Conservation (phyloP, 2,113 vertebrate species). For the Thermophis baileyi region DNA sequence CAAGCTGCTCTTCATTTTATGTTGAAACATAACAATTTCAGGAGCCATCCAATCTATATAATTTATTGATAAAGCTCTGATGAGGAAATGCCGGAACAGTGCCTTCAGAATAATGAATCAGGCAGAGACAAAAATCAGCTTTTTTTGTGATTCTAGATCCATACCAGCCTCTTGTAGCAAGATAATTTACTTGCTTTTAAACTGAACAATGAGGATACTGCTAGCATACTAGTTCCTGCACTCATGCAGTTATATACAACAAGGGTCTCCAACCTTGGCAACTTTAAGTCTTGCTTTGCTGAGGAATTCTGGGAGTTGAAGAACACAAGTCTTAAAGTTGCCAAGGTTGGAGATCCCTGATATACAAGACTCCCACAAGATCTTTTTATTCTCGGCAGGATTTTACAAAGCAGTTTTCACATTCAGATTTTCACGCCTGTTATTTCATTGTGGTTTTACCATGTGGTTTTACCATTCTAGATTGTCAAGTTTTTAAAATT, state of each 20-base stretch:
- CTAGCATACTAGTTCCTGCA: neutral
- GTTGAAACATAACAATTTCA: neutral
- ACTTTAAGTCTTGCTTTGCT: no score
- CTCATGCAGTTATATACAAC: neutral
- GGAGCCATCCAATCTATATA: neutral
- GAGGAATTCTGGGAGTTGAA: no score
- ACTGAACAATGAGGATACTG: slow-evolving; percentile 2
- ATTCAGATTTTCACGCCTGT: neutral
- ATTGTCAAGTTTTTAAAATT: neutral
- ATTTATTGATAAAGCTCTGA: neutral
- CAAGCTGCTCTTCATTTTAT: neutral
- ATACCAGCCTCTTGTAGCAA: slow-evolving; percentile 9
- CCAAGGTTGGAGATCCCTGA: no score
- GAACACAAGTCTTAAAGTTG: no score
- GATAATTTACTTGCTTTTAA: slow-evolving; percentile 7
- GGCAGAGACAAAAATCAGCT: neutral
- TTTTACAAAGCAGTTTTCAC: neutral
- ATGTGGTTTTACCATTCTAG: neutral
- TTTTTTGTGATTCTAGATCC: slow-evolving; percentile 22
- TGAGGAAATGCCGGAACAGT: neutral
- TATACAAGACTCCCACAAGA: no score
- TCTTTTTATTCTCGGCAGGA: neutral
- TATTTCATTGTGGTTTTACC: neutral
- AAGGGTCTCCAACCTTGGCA: no score
- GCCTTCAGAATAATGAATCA: neutral